Base-by-base conservation (phyloP, 2,797 vertebrate genomes). In the Pangasius macronema region DNA sequence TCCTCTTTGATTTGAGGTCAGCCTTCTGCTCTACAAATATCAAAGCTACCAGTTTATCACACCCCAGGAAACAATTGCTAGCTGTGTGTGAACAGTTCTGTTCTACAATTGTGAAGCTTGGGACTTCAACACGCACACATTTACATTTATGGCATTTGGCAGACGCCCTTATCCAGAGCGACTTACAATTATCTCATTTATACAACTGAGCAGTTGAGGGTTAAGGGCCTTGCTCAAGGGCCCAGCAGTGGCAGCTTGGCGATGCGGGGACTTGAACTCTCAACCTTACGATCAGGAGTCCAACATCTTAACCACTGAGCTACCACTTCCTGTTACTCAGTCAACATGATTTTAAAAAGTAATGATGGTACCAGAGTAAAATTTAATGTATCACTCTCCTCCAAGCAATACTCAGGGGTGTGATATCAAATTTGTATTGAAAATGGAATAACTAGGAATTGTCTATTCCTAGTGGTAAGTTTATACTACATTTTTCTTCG, bases 21-120 rank as follows among this genome's bases (percentile, higher is more conserved):
- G 33, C 36, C 68, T 8, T 76, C 46, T 76, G 73, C 27, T 76
- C 73, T 20, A 53, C 51, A 86, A 81, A 72, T 80, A 63, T 72
- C 70, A 82, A 8, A 85, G 76, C 49, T 75, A 59, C 63, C 20
- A 42, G 67, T 36, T 51, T 86, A 80, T 81, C 67, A 24, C 51
- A 46, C 24, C 18, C 3, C 68, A 67, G 59, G 67, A 82, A 73
- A 59, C 33, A 57, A 86, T 16, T 36, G 42, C 24, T 9, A 46
- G 33, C 63, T 51, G 53, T 83, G 70, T 63, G 51, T 51, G 55
- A 72, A 33, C 61, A n/a, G n/a, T 51, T 72, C 33, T 80, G 42
- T 3, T 63, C 57, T 57, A 68, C 36, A 70, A 33, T 79, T 27
- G 16, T 77, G 75, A 57, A 18, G 27, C 53, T 30, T 53, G 13